Percentiles rank a stretch among this genome's conserved stretches.
Evolutionary conservation across 2,797 vertebrate species (phyloP).

Genomic region (Bradypodion ventrale): DNA sequence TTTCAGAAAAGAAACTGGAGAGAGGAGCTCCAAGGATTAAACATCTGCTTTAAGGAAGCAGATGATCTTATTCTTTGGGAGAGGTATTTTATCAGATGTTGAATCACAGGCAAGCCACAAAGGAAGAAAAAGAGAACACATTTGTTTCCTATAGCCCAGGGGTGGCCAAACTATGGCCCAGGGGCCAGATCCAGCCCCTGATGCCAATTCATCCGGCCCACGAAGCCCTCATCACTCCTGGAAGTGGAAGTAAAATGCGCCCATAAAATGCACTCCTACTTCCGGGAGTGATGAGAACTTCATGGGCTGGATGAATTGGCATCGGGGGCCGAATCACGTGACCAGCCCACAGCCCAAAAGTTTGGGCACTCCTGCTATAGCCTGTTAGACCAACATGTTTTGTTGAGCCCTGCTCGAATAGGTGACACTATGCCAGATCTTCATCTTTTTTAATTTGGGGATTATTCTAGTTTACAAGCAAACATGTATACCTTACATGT

Average conservation of each 20-base stretch:
- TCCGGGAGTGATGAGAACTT: too few relatives aligned
- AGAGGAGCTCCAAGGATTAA: slow-evolving; percentile 20
- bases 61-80: not conserved
- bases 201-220: too few relatives aligned
- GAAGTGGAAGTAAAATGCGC: too few relatives aligned
- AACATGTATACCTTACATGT: not conserved
- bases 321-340: too few relatives aligned
- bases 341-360: too few relatives aligned
- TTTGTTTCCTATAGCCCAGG: not conserved
- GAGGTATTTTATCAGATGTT: not conserved
- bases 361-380: too few relatives aligned
- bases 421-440: not conserved
- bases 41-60: slow-evolving; percentile 9
- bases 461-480: not conserved
- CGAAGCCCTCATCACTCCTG: too few relatives aligned
- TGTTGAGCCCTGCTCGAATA: not conserved
- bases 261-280: too few relatives aligned
- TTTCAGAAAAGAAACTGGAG: slow-evolving; percentile 41
- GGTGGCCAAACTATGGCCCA: too few relatives aligned
- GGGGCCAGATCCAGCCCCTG: too few relatives aligned
- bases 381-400: not conserved
- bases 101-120: not conserved
- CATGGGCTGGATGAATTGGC: too few relatives aligned
- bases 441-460: not conserved
- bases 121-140: not conserved